Conservation (phyloP, 2,888 invertebrate genomes). For the Timandra comae region DNA sequence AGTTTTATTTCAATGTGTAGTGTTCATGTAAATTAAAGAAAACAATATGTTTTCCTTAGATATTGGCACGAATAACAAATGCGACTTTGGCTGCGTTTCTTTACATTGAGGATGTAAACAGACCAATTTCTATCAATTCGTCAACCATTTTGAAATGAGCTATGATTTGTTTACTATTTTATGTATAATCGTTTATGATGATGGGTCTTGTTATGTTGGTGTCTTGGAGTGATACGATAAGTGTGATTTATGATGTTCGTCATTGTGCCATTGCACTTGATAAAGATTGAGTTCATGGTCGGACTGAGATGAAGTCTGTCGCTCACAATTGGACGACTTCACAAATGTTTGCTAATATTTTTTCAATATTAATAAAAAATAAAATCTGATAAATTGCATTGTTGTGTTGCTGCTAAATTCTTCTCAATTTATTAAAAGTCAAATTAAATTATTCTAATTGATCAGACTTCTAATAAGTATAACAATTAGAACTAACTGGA, state of each 20-base stretch:
- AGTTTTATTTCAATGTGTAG: too few relatives aligned
- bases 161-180: conserved; percentile 13
- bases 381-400: too few relatives aligned
- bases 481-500: too few relatives aligned
- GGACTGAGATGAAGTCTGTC: conserved; percentile 31
- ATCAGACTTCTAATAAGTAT: too few relatives aligned
- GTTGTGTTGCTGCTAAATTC: too few relatives aligned
- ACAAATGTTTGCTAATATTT: too few relatives aligned
- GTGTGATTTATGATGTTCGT: conserved; percentile 62
- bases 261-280: conserved; percentile 67
- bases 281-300: conserved; percentile 67
- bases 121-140: conserved; percentile 38
- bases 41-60: too few relatives aligned
- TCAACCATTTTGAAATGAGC: conserved; percentile 27
- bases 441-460: too few relatives aligned
- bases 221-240: conserved; percentile 46
- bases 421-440: too few relatives aligned
- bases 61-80: too few relatives aligned
- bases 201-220: conserved; percentile 47
- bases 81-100: conserved; percentile 25
- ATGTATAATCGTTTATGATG: conserved; percentile 19
- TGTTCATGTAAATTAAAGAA: too few relatives aligned
- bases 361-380: too few relatives aligned
- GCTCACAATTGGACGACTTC: conserved; percentile 25
- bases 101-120: conserved; percentile 38